A percentile compares a stretch with the other conserved stretches of the same genome.
These are phyloP conservation scores for Macrochelys suwanniensis DNA, from an alignment of 2,797 vertebrate genomes.

Conservation along the genomic window DNA sequence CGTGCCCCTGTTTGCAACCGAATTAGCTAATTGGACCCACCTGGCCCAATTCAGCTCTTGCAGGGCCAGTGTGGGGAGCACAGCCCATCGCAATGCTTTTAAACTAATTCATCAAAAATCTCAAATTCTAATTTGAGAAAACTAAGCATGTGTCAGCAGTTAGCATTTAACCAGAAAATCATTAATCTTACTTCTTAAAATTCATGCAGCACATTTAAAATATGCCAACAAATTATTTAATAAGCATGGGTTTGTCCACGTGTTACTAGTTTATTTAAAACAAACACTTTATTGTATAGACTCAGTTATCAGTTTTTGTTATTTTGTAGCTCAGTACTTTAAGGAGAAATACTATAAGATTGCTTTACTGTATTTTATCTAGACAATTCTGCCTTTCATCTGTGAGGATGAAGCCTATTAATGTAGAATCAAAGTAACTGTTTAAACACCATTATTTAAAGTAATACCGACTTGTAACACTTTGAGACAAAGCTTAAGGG, in stretches of 20 bases:
- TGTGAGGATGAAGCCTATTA: background rate
- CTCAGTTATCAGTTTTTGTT: background rate
- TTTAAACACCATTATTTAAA: background rate
- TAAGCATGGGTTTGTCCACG: background rate
- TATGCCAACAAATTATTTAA: background rate
- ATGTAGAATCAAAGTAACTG: background rate
- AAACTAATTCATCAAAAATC: slow-evolving; percentile 4
- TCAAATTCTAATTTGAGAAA: background rate
- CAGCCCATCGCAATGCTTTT: background rate
- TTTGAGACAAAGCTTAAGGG: background rate
- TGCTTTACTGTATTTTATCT: background rate
- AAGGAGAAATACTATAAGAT: background rate
- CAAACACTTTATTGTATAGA: background rate
- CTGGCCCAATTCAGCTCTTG: background rate
- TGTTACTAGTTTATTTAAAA: background rate
- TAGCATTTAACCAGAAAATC: background rate
- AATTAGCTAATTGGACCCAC: background rate
- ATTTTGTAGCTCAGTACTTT: background rate
- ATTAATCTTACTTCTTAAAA: background rate
- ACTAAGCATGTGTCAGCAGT: background rate
- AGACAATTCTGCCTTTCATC: background rate
- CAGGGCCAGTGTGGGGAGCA: background rate
- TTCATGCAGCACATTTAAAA: background rate
- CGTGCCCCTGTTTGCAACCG: background rate
- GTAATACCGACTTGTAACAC: background rate